Evolutionary conservation across 2,888 invertebrate genomes (phyloP), one percentile per base, ranked within the genome.

Genomic region (Strigamia maritima): DNA sequence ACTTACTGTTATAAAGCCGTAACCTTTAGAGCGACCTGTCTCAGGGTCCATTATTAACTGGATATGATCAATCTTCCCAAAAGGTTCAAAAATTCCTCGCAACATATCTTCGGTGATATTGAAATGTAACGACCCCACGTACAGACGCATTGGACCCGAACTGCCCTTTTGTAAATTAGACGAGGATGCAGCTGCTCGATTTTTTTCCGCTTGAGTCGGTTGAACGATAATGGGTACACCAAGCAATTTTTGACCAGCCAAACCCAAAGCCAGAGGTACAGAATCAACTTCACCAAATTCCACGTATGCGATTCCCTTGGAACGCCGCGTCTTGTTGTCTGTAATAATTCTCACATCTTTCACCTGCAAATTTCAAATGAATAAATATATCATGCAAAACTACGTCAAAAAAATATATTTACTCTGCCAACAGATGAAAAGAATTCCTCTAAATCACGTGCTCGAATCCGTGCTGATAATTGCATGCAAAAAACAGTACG

Each of bases 61-160:
- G 84, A 97, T 95, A 82, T 92, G 93, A 85, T 97, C 96, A 83
- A 97, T 96, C 88, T 96, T 96, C 65, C 98, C 98, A 87, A 98
- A 98, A 0, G 98, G 98, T 86, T 99, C 98, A 88, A 99, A 99
- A 82, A 99, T 98, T 31, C 97, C 97, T 80, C 94, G 89, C 79
- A 99, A 88, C 99, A 99, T 99, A 82, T 98, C 98, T 88, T 99
- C 98, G 8, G 96, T 97, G 82, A 99, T 98, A 86, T 98, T 98
- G 85, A 97, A 98, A 87, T 99, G 98, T 79, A 99, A 88, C 22
- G 98, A 98, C 38, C 98, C 98, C 79, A 99, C 97, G 87, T 98
- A 98, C 10, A 99, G 88, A 84, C 97, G 91, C 91, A 98, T 97
- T 0, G 98, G 98, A 22, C 98, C 98, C 76, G 92, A 92, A 86